Evolutionary conservation across 2,113 vertebrate genomes (phyloP).

Genomic region (Oncorhynchus clarkii): DNA sequence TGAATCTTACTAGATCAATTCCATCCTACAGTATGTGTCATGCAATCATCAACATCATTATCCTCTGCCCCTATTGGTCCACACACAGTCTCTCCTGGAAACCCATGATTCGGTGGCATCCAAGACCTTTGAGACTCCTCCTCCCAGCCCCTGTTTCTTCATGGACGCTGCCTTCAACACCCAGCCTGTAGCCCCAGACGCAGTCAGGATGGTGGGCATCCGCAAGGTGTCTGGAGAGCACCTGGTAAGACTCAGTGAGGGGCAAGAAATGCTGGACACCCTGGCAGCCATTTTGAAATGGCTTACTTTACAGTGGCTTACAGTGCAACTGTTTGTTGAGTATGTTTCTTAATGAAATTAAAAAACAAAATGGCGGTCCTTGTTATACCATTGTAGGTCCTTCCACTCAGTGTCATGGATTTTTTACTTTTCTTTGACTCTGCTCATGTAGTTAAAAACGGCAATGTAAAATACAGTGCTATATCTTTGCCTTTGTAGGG

Average conservation of each 20-base stretch:
- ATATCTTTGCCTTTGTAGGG: conserved; percentile 68
- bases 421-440: no score
- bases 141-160: conserved; percentile 82
- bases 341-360: no score
- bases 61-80: neutral
- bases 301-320: neutral
- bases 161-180: conserved; percentile 85
- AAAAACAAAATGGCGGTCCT: no score
- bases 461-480: no score
- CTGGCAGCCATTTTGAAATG: neutral
- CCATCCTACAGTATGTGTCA: no score
- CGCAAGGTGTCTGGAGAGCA: conserved; percentile 91
- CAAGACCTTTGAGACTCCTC: conserved; percentile 91
- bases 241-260: conserved; percentile 75
- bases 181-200: conserved; percentile 89
- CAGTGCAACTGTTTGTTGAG: neutral
- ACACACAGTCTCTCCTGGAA: conserved; percentile 89
- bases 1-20: no score
- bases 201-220: conserved; percentile 95
- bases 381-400: no score
- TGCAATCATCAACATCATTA: neutral
- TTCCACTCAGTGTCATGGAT: no score
- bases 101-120: conserved; percentile 94
- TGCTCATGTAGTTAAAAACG: no score
- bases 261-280: no score